These are phyloP conservation scores for Bolinopsis microptera DNA, from an alignment of 37 sponge, comb jelly and placozoan genomes.

Conservation along the genomic window DNA sequence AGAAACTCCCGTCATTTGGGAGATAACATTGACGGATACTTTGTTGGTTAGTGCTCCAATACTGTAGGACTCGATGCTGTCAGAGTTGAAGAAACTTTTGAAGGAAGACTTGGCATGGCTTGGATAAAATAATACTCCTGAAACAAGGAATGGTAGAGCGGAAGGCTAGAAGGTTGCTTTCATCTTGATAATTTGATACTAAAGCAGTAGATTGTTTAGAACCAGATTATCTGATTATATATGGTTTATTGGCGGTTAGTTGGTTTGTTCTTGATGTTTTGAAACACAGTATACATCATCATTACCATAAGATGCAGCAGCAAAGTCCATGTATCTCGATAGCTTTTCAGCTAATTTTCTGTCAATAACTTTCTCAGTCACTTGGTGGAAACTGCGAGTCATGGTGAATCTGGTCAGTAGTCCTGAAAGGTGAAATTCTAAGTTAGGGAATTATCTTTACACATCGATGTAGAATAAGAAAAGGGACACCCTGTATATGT, in stretches of 20 bases:
- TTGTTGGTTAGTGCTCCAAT: not conserved
- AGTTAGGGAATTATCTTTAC: too few species aligned
- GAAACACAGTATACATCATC: too few species aligned
- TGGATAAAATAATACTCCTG: slow-evolving; percentile 53
- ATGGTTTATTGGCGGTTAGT: too few species aligned
- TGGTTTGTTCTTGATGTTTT: too few species aligned
- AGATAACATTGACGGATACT: slow-evolving; percentile 26
- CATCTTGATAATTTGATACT: too few species aligned
- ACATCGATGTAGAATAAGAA: too few species aligned
- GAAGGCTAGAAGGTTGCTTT: too few species aligned
- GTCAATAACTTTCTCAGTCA: not conserved
- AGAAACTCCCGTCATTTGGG: slow-evolving; percentile 49
- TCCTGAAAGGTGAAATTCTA: too few species aligned
- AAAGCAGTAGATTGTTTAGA: too few species aligned
- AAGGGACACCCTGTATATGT: too few species aligned
- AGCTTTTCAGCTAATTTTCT: not conserved
- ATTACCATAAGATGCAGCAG: slow-evolving; percentile 64
- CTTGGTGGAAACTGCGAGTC: not conserved
- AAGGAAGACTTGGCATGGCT: slow-evolving; percentile 47
- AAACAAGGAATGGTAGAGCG: too few species aligned
- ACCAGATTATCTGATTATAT: too few species aligned
- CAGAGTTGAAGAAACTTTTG: not conserved
- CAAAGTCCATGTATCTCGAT: slow-evolving; percentile 65
- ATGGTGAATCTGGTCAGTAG: not conserved
- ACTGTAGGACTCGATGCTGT: slow-evolving; percentile 24